Percentiles rank a stretch among this genome's conserved stretches.
Conservation (phyloP, 2,797 vertebrate genomes). For the Ibycter americanus region DNA sequence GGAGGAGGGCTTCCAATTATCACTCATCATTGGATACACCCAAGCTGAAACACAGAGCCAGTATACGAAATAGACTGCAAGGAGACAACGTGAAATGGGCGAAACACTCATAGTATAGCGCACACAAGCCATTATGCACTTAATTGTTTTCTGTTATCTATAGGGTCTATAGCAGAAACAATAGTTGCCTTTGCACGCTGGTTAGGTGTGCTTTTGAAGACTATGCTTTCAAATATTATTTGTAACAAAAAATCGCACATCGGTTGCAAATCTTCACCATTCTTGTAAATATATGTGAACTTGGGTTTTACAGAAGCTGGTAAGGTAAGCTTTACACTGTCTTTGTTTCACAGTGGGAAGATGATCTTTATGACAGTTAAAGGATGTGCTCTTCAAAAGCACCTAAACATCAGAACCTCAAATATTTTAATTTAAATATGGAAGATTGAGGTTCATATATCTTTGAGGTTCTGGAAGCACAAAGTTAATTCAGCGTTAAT, state of each 20-base stretch:
- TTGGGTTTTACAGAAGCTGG: neutral
- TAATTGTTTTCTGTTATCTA: neutral
- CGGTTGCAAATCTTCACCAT: neutral
- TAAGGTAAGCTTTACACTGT: neutral
- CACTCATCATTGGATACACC: conserved; percentile 41
- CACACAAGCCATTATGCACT: neutral
- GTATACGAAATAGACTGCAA: neutral
- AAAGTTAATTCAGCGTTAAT: neutral
- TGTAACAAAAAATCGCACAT: neutral
- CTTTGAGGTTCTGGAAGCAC: neutral
- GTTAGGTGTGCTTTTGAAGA: neutral
- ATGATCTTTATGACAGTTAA: neutral
- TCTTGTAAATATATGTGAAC: neutral
- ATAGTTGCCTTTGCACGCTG: neutral
- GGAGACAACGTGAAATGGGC: neutral
- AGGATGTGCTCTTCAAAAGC: neutral
- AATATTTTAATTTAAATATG: neutral
- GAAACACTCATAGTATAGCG: neutral
- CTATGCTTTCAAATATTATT: neutral
- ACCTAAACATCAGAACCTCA: neutral
- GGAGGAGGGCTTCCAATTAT: conserved; percentile 65
- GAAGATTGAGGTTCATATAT: neutral
- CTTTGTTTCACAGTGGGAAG: neutral
- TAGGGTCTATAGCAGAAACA: neutral
- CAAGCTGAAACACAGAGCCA: neutral